phyloP scores from a whole-genome alignment of 37 sponge, comb jelly and placozoan species.

The Lycopodina hypogea region DNA sequence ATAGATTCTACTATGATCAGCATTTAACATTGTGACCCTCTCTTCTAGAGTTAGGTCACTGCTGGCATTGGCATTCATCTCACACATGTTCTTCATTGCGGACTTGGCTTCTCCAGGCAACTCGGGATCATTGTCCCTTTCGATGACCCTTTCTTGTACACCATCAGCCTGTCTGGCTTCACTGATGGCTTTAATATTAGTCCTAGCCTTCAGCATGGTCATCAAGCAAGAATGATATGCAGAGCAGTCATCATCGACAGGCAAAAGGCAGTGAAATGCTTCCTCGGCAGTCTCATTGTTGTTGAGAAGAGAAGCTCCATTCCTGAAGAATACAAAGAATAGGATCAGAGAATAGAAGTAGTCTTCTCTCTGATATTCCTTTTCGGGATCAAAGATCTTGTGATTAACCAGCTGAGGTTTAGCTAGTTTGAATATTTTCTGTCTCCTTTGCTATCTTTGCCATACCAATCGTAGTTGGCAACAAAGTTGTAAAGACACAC shows the following conservation, averaged over 20 bases:
- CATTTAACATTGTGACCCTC: slow-evolving; percentile 43
- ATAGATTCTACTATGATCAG: slow-evolving; percentile 48
- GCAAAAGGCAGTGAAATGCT: slow-evolving; percentile 38
- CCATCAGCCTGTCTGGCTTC: no score
- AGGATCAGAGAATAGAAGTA: no score
- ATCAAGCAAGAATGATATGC: slow-evolving; percentile 36
- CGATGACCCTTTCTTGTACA: no score
- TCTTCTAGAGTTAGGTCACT: no score
- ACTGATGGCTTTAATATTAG: not conserved
- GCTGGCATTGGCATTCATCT: no score
- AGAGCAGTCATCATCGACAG: not conserved
- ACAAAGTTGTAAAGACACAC: slow-evolving; percentile 48
- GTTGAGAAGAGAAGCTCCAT: slow-evolving; percentile 19
- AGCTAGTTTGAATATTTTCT: slow-evolving; percentile 2
- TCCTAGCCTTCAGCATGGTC: slow-evolving; percentile 28
- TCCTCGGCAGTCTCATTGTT: slow-evolving; percentile 43
- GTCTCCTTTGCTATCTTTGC: slow-evolving; percentile 12
- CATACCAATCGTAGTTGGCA: no score
- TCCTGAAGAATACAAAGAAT: no score
- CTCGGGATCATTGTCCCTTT: slow-evolving; percentile 27
- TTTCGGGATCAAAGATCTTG: slow-evolving; percentile 42
- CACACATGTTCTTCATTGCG: no score
- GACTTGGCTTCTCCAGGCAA: slow-evolving; percentile 45
- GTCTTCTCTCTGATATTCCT: slow-evolving; percentile 28
- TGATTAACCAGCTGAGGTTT: slow-evolving; percentile 16